A percentile compares a stretch with the other conserved stretches of the same genome.
phyloP scores from a whole-genome alignment of 2,797 vertebrate genomes.

The Macropus fuliginosus region DNA sequence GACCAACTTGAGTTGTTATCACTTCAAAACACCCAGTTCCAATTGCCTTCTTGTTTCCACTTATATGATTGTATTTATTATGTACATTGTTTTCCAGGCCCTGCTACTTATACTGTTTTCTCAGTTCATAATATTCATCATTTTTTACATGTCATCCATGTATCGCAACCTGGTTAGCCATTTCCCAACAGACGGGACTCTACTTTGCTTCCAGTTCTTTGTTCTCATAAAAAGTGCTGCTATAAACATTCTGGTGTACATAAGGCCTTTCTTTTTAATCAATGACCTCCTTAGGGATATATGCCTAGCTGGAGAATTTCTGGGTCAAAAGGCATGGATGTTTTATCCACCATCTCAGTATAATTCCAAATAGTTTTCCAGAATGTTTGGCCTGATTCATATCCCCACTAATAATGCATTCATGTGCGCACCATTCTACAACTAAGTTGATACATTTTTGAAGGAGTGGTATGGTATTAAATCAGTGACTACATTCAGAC shows the following conservation, averaged over 20 bases:
- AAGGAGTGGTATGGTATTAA: background rate
- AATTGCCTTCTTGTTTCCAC: background rate
- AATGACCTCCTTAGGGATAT: background rate
- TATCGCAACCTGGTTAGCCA: background rate
- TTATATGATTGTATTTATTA: background rate
- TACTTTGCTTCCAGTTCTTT: background rate
- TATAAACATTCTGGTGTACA: background rate
- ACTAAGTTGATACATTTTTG: background rate
- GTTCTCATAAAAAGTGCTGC: background rate
- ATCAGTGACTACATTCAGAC: background rate
- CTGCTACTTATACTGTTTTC: background rate
- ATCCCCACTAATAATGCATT: background rate
- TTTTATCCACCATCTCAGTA: background rate
- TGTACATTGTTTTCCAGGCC: background rate
- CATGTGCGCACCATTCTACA: background rate
- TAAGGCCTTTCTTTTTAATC: background rate
- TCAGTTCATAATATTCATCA: background rate
- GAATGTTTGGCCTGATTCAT: background rate
- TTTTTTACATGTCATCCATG: background rate
- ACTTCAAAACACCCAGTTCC: background rate
- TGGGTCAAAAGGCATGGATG: background rate
- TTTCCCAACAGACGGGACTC: background rate
- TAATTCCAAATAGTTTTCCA: background rate
- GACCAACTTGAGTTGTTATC: background rate
- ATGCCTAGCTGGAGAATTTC: background rate